A percentile compares a stretch with the other conserved stretches of the same genome.
Evolutionary conservation across 2,888 invertebrate genomes (phyloP).

Genomic region (Hirudinaria manillensis): DNA sequence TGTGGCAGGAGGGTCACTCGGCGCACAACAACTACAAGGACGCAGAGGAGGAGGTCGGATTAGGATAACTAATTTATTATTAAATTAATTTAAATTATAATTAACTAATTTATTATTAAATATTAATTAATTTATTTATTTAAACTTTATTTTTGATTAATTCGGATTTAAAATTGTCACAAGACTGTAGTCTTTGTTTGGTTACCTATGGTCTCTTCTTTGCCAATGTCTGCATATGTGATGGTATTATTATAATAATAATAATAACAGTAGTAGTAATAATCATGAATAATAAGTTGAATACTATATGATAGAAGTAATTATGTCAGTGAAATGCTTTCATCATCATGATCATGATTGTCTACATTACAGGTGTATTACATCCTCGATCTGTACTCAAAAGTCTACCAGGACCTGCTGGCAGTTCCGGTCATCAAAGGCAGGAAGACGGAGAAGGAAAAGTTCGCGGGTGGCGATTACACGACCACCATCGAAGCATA

Average conservation of each 20-base stretch:
- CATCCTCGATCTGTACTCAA: conserved; percentile 74
- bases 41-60: conserved; percentile 77
- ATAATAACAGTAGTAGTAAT: no score
- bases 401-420: conserved; percentile 79
- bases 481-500: conserved; percentile 95
- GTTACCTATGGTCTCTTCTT: no score
- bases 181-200: background rate
- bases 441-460: conserved; percentile 94
- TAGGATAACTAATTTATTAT: background rate
- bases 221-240: no score
- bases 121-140: background rate
- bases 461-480: conserved; percentile 95
- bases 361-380: conserved; percentile 47
- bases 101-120: background rate
- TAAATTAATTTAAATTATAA: background rate
- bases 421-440: conserved; percentile 77
- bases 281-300: no score
- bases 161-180: background rate
- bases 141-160: background rate
- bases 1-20: conserved; percentile 99
- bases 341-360: no score
- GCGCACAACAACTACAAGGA: conserved; percentile 78
- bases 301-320: no score
- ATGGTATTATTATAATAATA: no score
- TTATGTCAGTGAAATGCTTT: no score